phyloP scores from a whole-genome alignment of 2,113 vertebrate species.

The Campylomormyrus tamandua region DNA sequence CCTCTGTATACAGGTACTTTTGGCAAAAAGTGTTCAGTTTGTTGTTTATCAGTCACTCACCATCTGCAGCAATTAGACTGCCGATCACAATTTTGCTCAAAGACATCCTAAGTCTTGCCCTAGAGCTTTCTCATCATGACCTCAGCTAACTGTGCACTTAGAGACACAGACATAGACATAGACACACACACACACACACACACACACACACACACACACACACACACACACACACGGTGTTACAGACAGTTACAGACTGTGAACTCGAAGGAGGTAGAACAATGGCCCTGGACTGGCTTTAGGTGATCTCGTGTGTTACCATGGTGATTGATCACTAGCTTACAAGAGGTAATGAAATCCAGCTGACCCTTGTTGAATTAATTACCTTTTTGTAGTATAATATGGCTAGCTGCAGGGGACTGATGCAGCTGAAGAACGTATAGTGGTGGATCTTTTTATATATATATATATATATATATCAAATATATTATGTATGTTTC shows the following conservation, averaged over 20 bases:
- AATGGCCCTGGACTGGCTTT: neutral
- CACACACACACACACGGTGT: neutral
- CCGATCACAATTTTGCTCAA: neutral
- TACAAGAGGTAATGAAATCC: neutral
- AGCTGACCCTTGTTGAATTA: neutral
- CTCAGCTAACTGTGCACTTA: constrained; percentile 31
- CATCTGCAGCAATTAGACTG: neutral
- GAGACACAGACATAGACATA: constrained; percentile 18
- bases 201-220: neutral
- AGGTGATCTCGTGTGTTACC: neutral
- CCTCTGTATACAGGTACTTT: neutral
- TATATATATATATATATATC: too few relatives aligned
- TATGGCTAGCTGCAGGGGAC: neutral
- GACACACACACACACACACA: constrained; percentile 14
- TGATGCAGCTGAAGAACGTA: neutral
- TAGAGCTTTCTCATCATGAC: neutral
- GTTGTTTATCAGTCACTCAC: neutral
- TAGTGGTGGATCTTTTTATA: neutral
- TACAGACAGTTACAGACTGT: neutral
- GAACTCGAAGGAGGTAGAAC: neutral
- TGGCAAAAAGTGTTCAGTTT: neutral
- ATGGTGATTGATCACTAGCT: neutral
- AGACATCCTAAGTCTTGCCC: neutral
- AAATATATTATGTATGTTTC: too few relatives aligned
- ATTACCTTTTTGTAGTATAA: neutral